phyloP scores from a whole-genome alignment of 2,888 invertebrate genomes.

The Hydroisotoma schaefferi region DNA sequence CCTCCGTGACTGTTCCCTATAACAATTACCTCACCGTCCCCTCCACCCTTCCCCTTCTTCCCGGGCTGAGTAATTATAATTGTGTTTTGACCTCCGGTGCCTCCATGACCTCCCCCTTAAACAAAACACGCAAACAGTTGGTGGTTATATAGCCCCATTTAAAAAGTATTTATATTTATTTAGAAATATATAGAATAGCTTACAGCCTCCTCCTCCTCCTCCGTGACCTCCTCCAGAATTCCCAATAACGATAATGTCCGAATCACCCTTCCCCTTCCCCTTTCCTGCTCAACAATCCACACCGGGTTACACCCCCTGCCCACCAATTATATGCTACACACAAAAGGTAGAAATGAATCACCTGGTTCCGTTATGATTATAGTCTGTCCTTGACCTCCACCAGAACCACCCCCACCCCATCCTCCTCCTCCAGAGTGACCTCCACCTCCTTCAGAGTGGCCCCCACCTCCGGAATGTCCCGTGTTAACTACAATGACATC shows the following conservation, averaged over 20 bases:
- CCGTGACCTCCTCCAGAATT: neutral
- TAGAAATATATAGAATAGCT: neutral
- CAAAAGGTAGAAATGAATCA: neutral
- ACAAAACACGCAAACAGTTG: neutral
- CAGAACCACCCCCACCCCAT: neutral
- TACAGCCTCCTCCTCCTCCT: neutral
- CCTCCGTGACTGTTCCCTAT: constrained; percentile 2
- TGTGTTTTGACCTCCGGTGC: neutral
- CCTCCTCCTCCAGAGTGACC: neutral
- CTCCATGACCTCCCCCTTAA: constrained; percentile 1
- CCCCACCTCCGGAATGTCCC: neutral
- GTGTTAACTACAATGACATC: constrained; percentile 5
- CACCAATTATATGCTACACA: neutral
- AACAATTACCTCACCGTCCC: constrained; percentile 7
- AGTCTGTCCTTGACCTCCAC: constrained; percentile 6
- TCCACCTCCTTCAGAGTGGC: neutral
- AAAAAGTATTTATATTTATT: neutral
- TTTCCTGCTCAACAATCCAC: too few species aligned
- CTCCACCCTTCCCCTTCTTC: constrained; percentile 3
- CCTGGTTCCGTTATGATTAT: constrained; percentile 9
- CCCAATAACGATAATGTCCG: constrained; percentile 7
- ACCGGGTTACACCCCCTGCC: neutral
- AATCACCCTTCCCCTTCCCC: constrained; percentile 1
- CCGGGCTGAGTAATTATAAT: constrained; percentile 10
- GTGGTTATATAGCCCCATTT: neutral